Base-by-base conservation (phyloP, 2,888 invertebrate species). In the Rhaphigaster nebulosa region DNA sequence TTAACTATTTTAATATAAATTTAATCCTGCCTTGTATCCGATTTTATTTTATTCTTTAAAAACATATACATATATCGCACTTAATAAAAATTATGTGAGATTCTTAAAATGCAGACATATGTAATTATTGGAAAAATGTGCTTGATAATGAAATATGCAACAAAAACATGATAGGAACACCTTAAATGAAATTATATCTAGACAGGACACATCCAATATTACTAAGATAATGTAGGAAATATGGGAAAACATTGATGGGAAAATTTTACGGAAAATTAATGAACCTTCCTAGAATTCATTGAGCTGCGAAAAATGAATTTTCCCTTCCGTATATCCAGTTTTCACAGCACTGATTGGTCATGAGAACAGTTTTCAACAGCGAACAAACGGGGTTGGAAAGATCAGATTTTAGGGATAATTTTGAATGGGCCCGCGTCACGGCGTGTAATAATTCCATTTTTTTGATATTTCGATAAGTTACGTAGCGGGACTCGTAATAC, bases 401-500 rank as follows among this genome's bases (percentile, higher is more conserved):
- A 76, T 76, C 38, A 34, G 70, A 76, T 38, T 34, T 38, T 6
- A 6, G 10, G 6, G 20, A 34, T 70, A 70, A 70, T 70, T 76
- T 38, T 76, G 70, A 76, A 76, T 76, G 23, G 70, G 29, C 20
- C n/a, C 1, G 1, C 34, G 70, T 76, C 23, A 76, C 20, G 70
- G 34, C 34, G 70, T 3, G 38, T 76, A 76, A 76, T 76, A 76
- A 76, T 76, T 76, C 38, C 38, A 38, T 76, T 76, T 76, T n/a
- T 76, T 76, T 20, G 8, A 38, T 76, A 76, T 76, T 76, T 38
- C 70, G 20, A 76, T 20, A 76, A 76, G 70, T 76, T 76, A 76
- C 70, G 70, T 76, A 76, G 70, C 38, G 38, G 29, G 12, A 29
- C 4, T 13, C 29, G 29, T 76, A 76, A 76, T 23, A 38, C 20